These are phyloP conservation scores for Ctena decussata DNA, from an alignment of 2,888 invertebrate genomes.

Conservation along the genomic window DNA sequence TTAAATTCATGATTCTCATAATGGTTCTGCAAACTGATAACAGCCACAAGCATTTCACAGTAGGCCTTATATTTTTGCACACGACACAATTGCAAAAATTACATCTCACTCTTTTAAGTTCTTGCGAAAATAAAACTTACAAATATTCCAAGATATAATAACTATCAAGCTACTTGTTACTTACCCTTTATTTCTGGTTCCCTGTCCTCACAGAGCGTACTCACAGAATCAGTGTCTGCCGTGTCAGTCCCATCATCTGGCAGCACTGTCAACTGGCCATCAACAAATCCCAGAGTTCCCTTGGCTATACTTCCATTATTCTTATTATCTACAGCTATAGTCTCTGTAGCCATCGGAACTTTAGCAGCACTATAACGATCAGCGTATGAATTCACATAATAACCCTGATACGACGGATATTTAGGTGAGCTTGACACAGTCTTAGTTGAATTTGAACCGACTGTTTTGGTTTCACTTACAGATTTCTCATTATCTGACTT, in stretches of 20 bases:
- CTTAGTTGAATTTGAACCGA: neutral
- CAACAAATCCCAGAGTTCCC: constrained; percentile 45
- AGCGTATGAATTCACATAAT: constrained; percentile 52
- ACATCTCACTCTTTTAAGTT: too few relatives aligned
- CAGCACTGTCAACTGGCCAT: constrained; percentile 41
- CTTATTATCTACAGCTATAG: neutral
- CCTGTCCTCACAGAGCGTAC: constrained; percentile 61
- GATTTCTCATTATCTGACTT: neutral
- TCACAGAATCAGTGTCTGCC: constrained; percentile 58
- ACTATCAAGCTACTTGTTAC: too few relatives aligned
- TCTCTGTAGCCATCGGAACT: neutral
- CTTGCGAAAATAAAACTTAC: too few relatives aligned
- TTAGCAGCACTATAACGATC: constrained; percentile 29
- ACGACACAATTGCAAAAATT: too few relatives aligned
- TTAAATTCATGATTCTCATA: too few relatives aligned
- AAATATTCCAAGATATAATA: too few relatives aligned
- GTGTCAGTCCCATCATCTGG: constrained; percentile 38
- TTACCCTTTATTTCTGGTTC: constrained; percentile 59
- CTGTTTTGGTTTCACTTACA: neutral
- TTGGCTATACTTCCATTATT: constrained; percentile 18
- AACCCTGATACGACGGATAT: constrained; percentile 30
- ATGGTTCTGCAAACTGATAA: too few relatives aligned
- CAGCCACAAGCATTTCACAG: too few relatives aligned
- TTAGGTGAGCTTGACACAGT: constrained; percentile 14
- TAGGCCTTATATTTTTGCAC: too few relatives aligned